These are phyloP conservation scores for Margaritifera margaritifera DNA, from an alignment of 2,888 invertebrate genomes.

Conservation along the genomic window DNA sequence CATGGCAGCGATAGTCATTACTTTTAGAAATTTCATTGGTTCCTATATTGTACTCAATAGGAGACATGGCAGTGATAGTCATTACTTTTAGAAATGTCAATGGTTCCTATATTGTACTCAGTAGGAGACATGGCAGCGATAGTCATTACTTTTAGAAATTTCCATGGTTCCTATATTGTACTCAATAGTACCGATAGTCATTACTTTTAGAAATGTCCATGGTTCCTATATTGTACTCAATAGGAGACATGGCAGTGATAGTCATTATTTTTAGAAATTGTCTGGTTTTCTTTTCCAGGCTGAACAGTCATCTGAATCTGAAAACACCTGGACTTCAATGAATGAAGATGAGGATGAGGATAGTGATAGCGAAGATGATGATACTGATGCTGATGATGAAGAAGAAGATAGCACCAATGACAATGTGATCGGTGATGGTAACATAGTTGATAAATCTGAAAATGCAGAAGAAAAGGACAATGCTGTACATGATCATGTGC, in stretches of 20 bases:
- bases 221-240: no score
- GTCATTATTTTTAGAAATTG: no score
- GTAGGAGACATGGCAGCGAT: no score
- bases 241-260: no score
- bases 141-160: no score
- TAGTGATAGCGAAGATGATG: conserved; percentile 5
- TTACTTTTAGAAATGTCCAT: no score
- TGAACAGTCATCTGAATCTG: no score
- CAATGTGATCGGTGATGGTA: conserved; percentile 1
- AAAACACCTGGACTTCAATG: neutral
- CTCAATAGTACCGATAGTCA: no score
- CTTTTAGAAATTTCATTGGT: neutral
- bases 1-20: neutral
- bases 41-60: neutral
- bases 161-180: no score
- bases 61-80: neutral
- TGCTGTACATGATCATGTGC: neutral
- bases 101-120: no score
- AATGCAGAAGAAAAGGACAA: conserved; percentile 1
- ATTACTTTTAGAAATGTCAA: no score
- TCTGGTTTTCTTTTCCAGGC: no score
- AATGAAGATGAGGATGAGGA: conserved; percentile 15
- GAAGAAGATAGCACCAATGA: conserved; percentile 4
- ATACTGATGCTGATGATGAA: conserved; percentile 11
- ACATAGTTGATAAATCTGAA: neutral